Base-by-base conservation (phyloP, 1,140 invertebrate species). In the Trichogramma pretiosum region DNA sequence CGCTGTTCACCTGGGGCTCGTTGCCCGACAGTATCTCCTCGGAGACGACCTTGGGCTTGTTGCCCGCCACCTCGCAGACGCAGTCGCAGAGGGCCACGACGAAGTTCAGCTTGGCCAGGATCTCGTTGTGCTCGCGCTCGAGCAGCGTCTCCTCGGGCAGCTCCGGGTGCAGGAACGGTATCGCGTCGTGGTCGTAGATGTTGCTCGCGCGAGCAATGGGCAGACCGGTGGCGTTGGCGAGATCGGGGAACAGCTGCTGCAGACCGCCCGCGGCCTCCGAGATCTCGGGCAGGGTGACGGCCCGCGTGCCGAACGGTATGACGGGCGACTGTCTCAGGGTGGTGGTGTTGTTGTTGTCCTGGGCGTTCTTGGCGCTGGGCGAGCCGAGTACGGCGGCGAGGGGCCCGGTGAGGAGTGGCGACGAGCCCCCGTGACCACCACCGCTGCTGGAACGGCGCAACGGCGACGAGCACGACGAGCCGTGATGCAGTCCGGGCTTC, bases 131-230 rank as follows among this genome's bases (percentile, higher is more conserved):
- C 62, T 93, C 89, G 47, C 85, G 81, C 78, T 94, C 91, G 52
- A 97, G 78, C 16, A 98, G 74, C 17, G 93, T 97, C 73, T 98
- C 94, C 69, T 96, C 91, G 28, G 90, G 88, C 44, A 98, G 70
- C 65, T 96, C 93, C 5, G 92, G 92, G n/a, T n/a, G n/a, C n/a
- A n/a, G n/a, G n/a, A n/a, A n/a, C n/a, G n/a, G n/a, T n/a, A 10
- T 10, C 7, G 9, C 5, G 16, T 35, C 16, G 7, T 35, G 8
- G 13, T 30, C 26, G 8, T 7, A 30, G 26, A 30, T 30, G 7
- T 13, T 9, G 13, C 7, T 9, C 7, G 7, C 8, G 26, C 13
- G 7, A n/a, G n/a, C n/a, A 50, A 87, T 78, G 46, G 82, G 83
- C 47, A 80, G 75, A 51, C 75, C 69, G 44, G 74, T 72, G 3